Evolutionary conservation across 2,888 invertebrate genomes (phyloP).

Genomic region (Chelonus formosanus): DNA sequence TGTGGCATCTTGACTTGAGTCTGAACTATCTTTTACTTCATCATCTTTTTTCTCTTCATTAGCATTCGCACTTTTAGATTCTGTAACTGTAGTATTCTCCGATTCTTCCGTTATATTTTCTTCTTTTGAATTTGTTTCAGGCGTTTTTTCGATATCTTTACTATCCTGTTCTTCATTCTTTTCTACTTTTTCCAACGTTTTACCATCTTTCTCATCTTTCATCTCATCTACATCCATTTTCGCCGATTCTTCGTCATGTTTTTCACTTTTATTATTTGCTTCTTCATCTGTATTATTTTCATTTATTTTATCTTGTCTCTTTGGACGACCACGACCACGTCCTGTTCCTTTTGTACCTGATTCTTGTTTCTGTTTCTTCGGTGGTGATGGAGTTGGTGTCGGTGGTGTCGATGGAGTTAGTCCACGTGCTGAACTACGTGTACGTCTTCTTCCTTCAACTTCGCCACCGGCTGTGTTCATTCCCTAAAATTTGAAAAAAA

Average conservation of each 20-base stretch:
- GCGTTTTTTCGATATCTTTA: slow-evolving; percentile 46
- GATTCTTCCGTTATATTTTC: slow-evolving; percentile 55
- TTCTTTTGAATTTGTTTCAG: slow-evolving; percentile 56
- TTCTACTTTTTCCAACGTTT: slow-evolving; percentile 41
- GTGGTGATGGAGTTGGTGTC: slow-evolving; percentile 68
- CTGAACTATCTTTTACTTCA: slow-evolving; percentile 58
- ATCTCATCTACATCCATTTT: slow-evolving; percentile 59
- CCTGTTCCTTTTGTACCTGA: slow-evolving; percentile 56
- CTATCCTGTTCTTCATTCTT: slow-evolving; percentile 50
- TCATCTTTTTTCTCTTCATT: slow-evolving; percentile 53
- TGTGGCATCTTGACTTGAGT: slow-evolving; percentile 60
- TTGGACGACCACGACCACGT: slow-evolving; percentile 62
- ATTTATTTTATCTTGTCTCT: slow-evolving; percentile 58
- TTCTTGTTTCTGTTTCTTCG: slow-evolving; percentile 66
- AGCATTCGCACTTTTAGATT: slow-evolving; percentile 46
- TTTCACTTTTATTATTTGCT: slow-evolving; percentile 58
- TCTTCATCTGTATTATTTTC: slow-evolving; percentile 59
- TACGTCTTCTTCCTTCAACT: slow-evolving; percentile 69
- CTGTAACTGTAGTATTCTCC: slow-evolving; percentile 52
- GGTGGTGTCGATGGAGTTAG: slow-evolving; percentile 67
- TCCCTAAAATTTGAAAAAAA: slow-evolving; percentile 55
- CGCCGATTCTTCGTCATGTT: slow-evolving; percentile 53
- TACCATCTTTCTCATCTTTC: slow-evolving; percentile 52
- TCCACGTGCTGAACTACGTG: slow-evolving; percentile 69
- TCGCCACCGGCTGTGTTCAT: slow-evolving; percentile 65